Evolutionary conservation across 2,888 invertebrate genomes (phyloP).

Genomic region (Cylloceria caligata): DNA sequence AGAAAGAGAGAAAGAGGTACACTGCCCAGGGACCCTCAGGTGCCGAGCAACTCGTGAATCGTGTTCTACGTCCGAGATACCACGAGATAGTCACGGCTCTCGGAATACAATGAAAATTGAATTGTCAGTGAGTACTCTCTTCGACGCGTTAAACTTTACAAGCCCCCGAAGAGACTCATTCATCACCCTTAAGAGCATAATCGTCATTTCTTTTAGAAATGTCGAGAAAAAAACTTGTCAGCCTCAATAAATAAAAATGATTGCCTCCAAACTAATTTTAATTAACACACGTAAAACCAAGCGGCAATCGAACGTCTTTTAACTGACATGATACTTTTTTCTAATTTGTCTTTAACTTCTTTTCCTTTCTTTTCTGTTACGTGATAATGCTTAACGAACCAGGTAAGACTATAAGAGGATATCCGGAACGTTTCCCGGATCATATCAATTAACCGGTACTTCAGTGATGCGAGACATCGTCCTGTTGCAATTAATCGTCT

Average conservation of each 20-base stretch:
- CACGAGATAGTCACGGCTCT: slow-evolving; percentile 66
- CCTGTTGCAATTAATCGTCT: slow-evolving; percentile 59
- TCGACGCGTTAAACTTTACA: slow-evolving; percentile 15
- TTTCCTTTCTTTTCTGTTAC: background rate
- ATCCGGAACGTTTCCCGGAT: slow-evolving; percentile 53
- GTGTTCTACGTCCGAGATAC: slow-evolving; percentile 54
- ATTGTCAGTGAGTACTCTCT: slow-evolving; percentile 62
- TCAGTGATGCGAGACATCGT: slow-evolving; percentile 56
- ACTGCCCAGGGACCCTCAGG: slow-evolving; percentile 13
- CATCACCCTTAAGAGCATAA: slow-evolving; percentile 6
- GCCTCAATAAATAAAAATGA: background rate
- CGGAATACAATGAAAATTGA: slow-evolving; percentile 66
- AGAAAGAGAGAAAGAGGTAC: background rate
- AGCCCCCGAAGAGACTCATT: background rate
- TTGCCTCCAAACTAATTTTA: background rate
- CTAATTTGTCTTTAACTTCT: no score
- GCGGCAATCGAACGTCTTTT: no score
- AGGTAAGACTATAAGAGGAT: slow-evolving; percentile 54
- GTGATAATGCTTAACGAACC: slow-evolving; percentile 39
- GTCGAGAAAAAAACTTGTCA: slow-evolving; percentile 1
- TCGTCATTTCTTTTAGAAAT: background rate
- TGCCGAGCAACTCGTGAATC: slow-evolving; percentile 27
- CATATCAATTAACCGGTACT: slow-evolving; percentile 63
- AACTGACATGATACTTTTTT: no score
- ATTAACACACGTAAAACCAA: background rate